Conservation (phyloP, 1,140 invertebrate species). For the Vanessa tameamea region DNA sequence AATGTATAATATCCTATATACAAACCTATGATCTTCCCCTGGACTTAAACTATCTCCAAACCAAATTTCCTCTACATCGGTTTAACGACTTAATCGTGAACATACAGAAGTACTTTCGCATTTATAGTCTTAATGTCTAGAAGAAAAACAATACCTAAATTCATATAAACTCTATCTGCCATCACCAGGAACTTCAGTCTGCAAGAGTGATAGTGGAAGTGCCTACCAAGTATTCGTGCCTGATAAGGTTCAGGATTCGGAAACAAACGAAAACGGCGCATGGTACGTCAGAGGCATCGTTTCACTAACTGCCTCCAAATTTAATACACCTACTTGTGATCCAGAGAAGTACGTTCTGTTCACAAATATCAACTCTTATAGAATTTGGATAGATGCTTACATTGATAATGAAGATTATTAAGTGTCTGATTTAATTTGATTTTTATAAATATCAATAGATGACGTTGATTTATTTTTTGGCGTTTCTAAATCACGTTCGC, state of each 20-base stretch:
- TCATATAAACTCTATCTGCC: too few species aligned
- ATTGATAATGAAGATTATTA: slow-evolving; percentile 11
- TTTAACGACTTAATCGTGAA: too few species aligned
- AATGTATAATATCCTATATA: too few species aligned
- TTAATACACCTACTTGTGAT: slow-evolving; percentile 52
- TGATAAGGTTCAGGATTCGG: slow-evolving; percentile 22
- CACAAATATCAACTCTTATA: slow-evolving; percentile 43
- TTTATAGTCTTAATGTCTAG: too few species aligned
- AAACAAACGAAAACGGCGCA: slow-evolving; percentile 25
- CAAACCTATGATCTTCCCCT: too few species aligned
- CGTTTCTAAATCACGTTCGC: too few species aligned
- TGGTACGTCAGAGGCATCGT: slow-evolving; percentile 63
- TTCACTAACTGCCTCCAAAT: slow-evolving; percentile 46
- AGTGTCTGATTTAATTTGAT: not conserved
- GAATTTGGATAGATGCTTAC: slow-evolving; percentile 4
- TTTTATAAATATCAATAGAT: not conserved
- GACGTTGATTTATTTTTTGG: too few species aligned
- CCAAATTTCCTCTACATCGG: too few species aligned
- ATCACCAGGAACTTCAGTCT: slow-evolving; percentile 51
- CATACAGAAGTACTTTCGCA: too few species aligned
- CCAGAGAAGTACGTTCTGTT: slow-evolving; percentile 55
- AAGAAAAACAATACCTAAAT: too few species aligned
- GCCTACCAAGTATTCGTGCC: slow-evolving; percentile 49
- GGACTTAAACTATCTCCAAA: too few species aligned
- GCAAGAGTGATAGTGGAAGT: slow-evolving; percentile 65